Evolutionary conservation across 1,140 invertebrate species (phyloP).

Genomic region (Cotesia chilonis): DNA sequence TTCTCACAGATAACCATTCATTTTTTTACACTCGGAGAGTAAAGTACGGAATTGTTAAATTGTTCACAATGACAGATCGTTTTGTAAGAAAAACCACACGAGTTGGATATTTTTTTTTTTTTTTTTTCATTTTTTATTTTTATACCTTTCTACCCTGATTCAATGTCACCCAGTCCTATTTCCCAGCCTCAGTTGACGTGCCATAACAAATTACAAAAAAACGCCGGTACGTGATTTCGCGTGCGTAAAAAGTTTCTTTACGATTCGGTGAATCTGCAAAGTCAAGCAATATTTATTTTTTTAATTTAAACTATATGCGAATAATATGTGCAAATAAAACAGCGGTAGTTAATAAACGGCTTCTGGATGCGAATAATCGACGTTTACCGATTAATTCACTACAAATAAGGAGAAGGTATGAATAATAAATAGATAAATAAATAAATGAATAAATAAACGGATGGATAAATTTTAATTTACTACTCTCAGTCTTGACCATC

Average conservation of each 20-base stretch:
- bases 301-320: neutral
- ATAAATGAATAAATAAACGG: neutral
- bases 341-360: too few species aligned
- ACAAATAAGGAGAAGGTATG: neutral
- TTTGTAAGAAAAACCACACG: conserved; percentile 8
- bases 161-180: neutral
- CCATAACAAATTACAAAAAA: conserved; percentile 39
- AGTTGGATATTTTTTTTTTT: conserved; percentile 23
- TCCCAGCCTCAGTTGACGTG: conserved; percentile 1
- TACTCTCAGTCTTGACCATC: neutral
- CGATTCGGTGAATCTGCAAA: conserved; percentile 3
- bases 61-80: conserved; percentile 22
- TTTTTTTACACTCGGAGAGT: conserved; percentile 13
- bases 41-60: conserved; percentile 6
- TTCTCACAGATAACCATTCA: neutral
- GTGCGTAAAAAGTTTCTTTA: neutral
- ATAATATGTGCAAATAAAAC: neutral
- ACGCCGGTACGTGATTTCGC: conserved; percentile 33
- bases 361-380: too few species aligned
- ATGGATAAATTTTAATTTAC: neutral
- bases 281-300: conserved; percentile 9
- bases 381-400: too few species aligned
- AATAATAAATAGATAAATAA: neutral
- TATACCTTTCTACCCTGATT: conserved; percentile 5
- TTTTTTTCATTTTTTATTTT: neutral